These are phyloP conservation scores for Dioctria rufipes DNA, from an alignment of 2,888 invertebrate species.

Conservation along the genomic window DNA sequence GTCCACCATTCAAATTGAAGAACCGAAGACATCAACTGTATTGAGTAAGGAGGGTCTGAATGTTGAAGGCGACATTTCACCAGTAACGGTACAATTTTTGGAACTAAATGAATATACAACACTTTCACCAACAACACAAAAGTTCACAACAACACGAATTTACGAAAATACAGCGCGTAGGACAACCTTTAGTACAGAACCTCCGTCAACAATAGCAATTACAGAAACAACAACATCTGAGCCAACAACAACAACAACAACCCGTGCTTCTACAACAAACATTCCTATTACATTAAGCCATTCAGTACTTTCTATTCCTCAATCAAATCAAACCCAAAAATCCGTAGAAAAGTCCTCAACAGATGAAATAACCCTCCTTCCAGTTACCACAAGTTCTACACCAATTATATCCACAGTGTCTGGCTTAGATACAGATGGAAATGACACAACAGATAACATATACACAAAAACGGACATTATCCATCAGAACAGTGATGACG, in stretches of 20 bases:
- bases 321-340: constrained; percentile 2
- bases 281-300: constrained; percentile 59
- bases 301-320: constrained; percentile 60
- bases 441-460: constrained; percentile 18
- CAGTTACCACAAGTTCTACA: constrained; percentile 49
- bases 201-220: constrained; percentile 43
- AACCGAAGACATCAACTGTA: constrained; percentile 48
- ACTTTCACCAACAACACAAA: constrained; percentile 62
- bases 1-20: constrained; percentile 59
- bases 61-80: constrained; percentile 62
- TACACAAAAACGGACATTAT: constrained; percentile 29
- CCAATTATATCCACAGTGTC: constrained; percentile 59
- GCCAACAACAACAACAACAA: constrained; percentile 64
- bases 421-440: constrained; percentile 62
- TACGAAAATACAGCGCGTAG: constrained; percentile 69
- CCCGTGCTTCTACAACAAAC: constrained; percentile 19
- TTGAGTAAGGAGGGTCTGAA: constrained; percentile 59
- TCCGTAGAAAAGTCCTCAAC: constrained; percentile 53
- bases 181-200: constrained; percentile 61
- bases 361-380: constrained; percentile 46
- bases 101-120: constrained; percentile 62
- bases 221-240: constrained; percentile 60
- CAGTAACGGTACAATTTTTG: constrained; percentile 68
- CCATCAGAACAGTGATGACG: constrained; percentile 26
- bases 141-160: constrained; percentile 66